A percentile compares a stretch with the other conserved stretches of the same genome.
Evolutionary conservation across 30 jellyfish, hydroid and myxozoan species (phyloP).

Genomic region (Hydractinia symbiolongicarpus): DNA sequence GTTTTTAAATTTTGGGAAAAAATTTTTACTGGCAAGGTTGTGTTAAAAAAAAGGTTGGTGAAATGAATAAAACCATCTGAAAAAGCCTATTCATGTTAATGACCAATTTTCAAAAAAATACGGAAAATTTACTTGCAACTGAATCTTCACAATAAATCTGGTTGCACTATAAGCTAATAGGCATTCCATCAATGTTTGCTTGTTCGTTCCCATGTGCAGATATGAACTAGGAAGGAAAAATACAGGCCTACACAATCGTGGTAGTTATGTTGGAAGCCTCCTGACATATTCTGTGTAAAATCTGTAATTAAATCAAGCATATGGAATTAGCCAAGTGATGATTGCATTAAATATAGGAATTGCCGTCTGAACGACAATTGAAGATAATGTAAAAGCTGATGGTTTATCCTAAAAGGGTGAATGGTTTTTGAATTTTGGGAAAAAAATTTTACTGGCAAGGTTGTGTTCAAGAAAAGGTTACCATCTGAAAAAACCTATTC

Average conservation of each 20-base stretch:
- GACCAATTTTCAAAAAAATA: too few species aligned
- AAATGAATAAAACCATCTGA: neutral
- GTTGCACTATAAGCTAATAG: neutral
- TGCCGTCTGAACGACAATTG: slow-evolving; percentile 41
- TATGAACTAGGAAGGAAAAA: neutral
- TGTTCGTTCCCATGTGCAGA: neutral
- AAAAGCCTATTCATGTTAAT: neutral
- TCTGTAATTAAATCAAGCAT: neutral
- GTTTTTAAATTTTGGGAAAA: too few species aligned
- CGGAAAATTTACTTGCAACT: neutral
- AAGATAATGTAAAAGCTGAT: neutral
- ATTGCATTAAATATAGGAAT: slow-evolving; percentile 17
- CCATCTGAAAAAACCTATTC: too few species aligned
- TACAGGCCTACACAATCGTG: too few species aligned
- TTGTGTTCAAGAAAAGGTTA: too few species aligned
- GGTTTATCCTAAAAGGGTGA: neutral
- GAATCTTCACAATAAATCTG: neutral
- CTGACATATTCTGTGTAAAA: neutral
- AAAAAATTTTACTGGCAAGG: too few species aligned
- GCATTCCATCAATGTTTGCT: neutral
- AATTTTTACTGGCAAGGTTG: too few species aligned
- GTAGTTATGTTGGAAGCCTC: neutral
- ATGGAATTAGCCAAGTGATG: neutral
- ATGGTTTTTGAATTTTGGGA: too few species aligned
- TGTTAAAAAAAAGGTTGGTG: neutral